These are phyloP conservation scores for Pantala flavescens DNA, from an alignment of 1,140 invertebrate species.

Conservation along the genomic window DNA sequence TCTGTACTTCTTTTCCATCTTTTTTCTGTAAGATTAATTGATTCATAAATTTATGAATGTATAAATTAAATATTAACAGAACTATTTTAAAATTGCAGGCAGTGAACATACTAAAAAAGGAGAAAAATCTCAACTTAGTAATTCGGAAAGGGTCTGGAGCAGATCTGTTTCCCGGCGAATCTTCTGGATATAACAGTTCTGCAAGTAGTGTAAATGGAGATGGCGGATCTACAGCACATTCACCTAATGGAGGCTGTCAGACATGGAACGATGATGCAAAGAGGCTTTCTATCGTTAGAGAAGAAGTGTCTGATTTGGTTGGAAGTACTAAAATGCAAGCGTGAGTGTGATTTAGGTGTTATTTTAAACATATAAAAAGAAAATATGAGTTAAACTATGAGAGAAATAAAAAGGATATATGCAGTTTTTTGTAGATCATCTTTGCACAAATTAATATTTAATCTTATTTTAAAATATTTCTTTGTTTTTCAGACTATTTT, in stretches of 20 bases:
- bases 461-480: no score
- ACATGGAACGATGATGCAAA: constrained; percentile 42
- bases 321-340: neutral
- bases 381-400: no score
- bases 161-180: constrained; percentile 66
- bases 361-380: no score
- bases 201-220: constrained; percentile 65
- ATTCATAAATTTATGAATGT: no score
- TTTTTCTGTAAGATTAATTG: no score
- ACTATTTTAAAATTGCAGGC: constrained; percentile 38
- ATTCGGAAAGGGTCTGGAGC: constrained; percentile 60
- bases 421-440: no score
- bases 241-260: constrained; percentile 31
- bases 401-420: no score
- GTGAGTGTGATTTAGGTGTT: no score
- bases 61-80: no score
- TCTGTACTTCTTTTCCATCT: no score
- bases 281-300: constrained; percentile 54
- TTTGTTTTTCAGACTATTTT: no score
- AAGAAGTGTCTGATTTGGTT: constrained; percentile 34
- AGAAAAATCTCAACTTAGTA: constrained; percentile 57
- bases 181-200: constrained; percentile 68
- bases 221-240: constrained; percentile 31
- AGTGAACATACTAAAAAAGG: constrained; percentile 63
- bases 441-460: no score